Evolutionary conservation across 2,113 vertebrate genomes (phyloP).

Genomic region (Ailuropoda melanoleuca): DNA sequence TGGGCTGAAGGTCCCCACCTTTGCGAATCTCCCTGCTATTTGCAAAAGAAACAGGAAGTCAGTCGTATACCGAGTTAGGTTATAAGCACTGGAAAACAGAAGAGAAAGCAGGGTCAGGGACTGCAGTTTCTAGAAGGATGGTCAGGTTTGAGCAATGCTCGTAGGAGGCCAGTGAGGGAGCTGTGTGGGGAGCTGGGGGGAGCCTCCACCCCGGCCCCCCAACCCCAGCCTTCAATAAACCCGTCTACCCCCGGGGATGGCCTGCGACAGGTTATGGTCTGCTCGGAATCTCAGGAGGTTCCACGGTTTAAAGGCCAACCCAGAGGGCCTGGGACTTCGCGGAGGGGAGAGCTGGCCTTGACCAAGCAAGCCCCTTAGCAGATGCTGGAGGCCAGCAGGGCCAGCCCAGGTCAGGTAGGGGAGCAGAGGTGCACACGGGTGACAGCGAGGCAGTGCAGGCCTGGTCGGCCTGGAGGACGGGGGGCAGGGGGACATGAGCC

Average conservation of each 20-base stretch:
- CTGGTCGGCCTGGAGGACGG: not conserved
- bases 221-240: not conserved
- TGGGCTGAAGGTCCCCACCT: not conserved
- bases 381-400: not conserved
- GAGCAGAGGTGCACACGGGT: not conserved
- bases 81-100: not conserved
- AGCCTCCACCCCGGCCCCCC: not conserved
- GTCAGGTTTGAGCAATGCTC: not conserved
- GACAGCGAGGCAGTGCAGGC: too few relatives aligned
- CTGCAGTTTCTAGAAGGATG: not conserved
- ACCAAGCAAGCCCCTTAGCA: not conserved
- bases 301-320: too few relatives aligned
- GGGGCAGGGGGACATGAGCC: accelerated
- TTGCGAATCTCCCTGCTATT: accelerated
- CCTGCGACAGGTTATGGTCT: not conserved
- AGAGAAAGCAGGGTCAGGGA: not conserved
- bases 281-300: too few relatives aligned
- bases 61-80: accelerated
- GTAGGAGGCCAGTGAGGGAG: not conserved
- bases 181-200: not conserved
- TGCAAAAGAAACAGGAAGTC: accelerated
- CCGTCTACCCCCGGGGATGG: not conserved
- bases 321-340: not conserved
- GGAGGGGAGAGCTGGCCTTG: not conserved
- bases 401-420: accelerated